phyloP scores from a whole-genome alignment of 2,888 invertebrate genomes.

The Ennomos quercinarius region DNA sequence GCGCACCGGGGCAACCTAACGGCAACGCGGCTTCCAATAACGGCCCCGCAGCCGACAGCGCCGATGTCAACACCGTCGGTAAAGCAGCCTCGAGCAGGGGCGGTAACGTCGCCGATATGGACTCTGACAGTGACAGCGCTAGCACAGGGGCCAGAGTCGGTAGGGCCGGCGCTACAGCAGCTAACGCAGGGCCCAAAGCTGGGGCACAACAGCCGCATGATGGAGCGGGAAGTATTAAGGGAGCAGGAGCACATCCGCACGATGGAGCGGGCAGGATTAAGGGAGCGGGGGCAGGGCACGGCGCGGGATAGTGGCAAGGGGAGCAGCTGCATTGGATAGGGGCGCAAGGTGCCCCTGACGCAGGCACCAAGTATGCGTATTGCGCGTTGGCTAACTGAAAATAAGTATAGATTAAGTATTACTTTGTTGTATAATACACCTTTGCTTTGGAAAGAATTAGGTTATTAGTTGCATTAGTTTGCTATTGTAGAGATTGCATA shows the following conservation, averaged over 20 bases:
- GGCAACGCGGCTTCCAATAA: constrained; percentile 52
- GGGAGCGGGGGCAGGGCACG: constrained; percentile 25
- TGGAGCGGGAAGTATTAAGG: constrained; percentile 31
- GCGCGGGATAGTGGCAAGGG: constrained; percentile 3
- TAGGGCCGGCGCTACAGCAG: constrained; percentile 47
- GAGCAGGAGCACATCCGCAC: constrained; percentile 20
- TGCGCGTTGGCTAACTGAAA: constrained; percentile 37
- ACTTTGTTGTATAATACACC: no score
- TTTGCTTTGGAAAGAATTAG: not conserved
- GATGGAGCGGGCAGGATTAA: constrained; percentile 33
- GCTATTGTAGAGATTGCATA: no score
- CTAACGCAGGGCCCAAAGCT: constrained; percentile 33
- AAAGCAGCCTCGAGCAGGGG: constrained; percentile 55
- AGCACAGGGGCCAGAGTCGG: constrained; percentile 49
- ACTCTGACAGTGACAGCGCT: constrained; percentile 47
- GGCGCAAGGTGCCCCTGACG: constrained; percentile 5
- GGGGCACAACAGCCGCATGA: constrained; percentile 19
- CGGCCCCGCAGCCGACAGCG: constrained; percentile 56
- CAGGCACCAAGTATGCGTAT: constrained; percentile 29
- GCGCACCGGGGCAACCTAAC: no score
- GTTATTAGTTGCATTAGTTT: no score
- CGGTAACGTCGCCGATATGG: constrained; percentile 48
- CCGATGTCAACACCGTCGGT: constrained; percentile 58
- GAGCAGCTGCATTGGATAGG: constrained; percentile 1
- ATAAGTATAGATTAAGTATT: not conserved